These are phyloP conservation scores for Cisticola juncidis DNA, from an alignment of 2,113 vertebrate genomes.

Conservation along the genomic window DNA sequence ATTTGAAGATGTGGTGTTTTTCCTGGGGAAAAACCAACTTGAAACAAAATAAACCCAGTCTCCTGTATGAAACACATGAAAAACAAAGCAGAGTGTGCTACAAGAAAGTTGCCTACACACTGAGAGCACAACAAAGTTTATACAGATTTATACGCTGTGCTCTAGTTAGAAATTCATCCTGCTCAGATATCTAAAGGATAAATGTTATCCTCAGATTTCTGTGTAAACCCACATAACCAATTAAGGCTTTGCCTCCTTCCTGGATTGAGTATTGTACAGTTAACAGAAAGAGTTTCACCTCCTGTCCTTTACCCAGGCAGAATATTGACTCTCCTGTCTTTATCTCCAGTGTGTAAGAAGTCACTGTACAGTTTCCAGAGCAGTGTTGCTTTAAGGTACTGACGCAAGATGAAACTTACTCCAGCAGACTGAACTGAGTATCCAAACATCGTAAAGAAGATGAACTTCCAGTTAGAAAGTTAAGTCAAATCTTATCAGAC, in stretches of 20 bases:
- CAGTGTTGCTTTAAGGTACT: neutral
- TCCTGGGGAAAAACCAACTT: neutral
- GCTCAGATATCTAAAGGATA: slow-evolving; percentile 52
- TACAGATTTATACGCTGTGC: neutral
- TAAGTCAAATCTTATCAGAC: neutral
- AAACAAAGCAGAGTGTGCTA: neutral
- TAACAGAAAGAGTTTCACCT: slow-evolving; percentile 21
- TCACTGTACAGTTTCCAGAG: slow-evolving; percentile 27
- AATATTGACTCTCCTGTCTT: neutral
- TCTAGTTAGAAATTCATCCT: slow-evolving; percentile 32
- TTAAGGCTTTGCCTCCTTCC: slow-evolving; percentile 68
- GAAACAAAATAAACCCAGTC: slow-evolving; percentile 2
- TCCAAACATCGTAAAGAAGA: neutral
- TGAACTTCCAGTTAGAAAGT: slow-evolving; percentile 16
- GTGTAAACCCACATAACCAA: slow-evolving; percentile 51
- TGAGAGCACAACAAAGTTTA: slow-evolving; percentile 18
- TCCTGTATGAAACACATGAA: slow-evolving; percentile 30
- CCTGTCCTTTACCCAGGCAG: neutral
- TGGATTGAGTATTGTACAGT: slow-evolving; percentile 35
- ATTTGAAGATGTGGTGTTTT: slow-evolving; percentile 42
- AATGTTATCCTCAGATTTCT: slow-evolving; percentile 63
- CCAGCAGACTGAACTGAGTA: neutral
- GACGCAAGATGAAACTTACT: neutral
- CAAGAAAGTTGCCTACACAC: slow-evolving; percentile 8
- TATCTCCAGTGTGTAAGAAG: slow-evolving; percentile 42